Evolutionary conservation across 2,113 vertebrate genomes (phyloP).

Genomic region (Crotalus tigris): DNA sequence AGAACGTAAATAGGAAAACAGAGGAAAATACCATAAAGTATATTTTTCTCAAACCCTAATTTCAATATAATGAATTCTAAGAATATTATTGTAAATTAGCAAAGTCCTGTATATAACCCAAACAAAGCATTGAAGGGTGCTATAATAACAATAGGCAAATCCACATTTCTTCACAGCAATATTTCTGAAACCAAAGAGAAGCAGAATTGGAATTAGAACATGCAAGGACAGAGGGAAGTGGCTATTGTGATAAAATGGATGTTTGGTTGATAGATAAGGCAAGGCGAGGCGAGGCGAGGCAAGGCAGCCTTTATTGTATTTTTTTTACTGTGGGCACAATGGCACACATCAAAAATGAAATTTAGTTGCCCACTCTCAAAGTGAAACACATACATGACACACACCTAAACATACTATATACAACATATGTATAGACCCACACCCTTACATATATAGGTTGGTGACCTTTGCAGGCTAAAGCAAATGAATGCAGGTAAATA

Average conservation of each 20-base stretch:
- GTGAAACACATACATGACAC: too few relatives aligned
- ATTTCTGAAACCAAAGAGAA: not conserved
- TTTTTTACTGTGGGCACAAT: too few relatives aligned
- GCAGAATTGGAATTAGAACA: not conserved
- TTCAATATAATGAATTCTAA: not conserved
- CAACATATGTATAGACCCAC: too few relatives aligned
- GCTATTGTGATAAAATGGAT: not conserved
- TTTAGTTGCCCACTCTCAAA: too few relatives aligned
- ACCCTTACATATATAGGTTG: not conserved
- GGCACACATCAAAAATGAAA: too few relatives aligned
- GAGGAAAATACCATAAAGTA: rapidly evolving
- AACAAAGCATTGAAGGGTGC: not conserved
- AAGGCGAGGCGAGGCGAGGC: too few relatives aligned
- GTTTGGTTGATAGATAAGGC: not conserved
- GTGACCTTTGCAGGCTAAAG: not conserved
- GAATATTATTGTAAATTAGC: not conserved
- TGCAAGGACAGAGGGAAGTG: not conserved
- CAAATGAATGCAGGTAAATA: not conserved
- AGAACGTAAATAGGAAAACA: rapidly evolving
- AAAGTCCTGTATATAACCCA: not conserved
- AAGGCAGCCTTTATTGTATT: too few relatives aligned
- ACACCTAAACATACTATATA: too few relatives aligned
- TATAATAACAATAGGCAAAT: not conserved
- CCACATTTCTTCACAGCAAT: not conserved
- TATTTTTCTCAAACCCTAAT: not conserved